These are phyloP conservation scores for Spicauda simplicius DNA, from an alignment of 2,888 invertebrate species.

Conservation along the genomic window DNA sequence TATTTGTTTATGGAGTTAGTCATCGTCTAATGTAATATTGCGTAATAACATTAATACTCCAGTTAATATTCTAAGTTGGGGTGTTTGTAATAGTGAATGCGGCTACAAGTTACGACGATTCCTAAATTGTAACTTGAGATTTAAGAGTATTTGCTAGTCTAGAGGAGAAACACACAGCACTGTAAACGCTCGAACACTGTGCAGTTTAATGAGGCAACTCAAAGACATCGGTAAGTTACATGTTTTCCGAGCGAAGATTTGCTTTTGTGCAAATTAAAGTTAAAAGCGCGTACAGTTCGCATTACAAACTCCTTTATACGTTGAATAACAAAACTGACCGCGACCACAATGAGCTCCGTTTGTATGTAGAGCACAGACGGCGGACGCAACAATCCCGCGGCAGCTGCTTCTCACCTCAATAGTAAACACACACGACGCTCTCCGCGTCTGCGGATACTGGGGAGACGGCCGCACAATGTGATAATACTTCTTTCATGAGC, in stretches of 20 bases:
- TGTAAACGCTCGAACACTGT: slow-evolving; percentile 11
- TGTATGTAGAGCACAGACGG: slow-evolving; percentile 18
- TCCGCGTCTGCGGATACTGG: slow-evolving; percentile 7
- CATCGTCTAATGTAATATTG: slow-evolving; percentile 2
- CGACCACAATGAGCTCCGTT: slow-evolving; percentile 16
- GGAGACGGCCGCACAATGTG: slow-evolving; percentile 17
- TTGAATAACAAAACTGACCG: slow-evolving; percentile 13
- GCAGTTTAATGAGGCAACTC: slow-evolving; percentile 28
- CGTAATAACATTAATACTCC: slow-evolving; percentile 4
- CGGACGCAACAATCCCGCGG: slow-evolving; percentile 8
- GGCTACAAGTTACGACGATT: slow-evolving; percentile 20
- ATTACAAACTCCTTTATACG: slow-evolving; percentile 23
- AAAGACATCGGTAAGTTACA: slow-evolving; percentile 17
- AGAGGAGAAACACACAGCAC: slow-evolving; percentile 15
- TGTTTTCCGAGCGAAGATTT: slow-evolving; percentile 5
- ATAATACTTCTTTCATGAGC: neutral
- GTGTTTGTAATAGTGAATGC: slow-evolving; percentile 5
- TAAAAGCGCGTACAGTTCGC: slow-evolving; percentile 16
- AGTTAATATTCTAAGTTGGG: slow-evolving; percentile 14
- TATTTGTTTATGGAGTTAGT: neutral
- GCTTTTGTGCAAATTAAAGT: slow-evolving; percentile 20
- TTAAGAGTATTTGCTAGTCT: slow-evolving; percentile 17
- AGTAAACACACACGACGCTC: neutral
- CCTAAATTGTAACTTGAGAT: slow-evolving; percentile 12
- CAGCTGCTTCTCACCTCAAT: slow-evolving; percentile 15